These are phyloP conservation scores for Oscheius sp. DNA, from an alignment of 2,888 invertebrate genomes.

Conservation along the genomic window DNA sequence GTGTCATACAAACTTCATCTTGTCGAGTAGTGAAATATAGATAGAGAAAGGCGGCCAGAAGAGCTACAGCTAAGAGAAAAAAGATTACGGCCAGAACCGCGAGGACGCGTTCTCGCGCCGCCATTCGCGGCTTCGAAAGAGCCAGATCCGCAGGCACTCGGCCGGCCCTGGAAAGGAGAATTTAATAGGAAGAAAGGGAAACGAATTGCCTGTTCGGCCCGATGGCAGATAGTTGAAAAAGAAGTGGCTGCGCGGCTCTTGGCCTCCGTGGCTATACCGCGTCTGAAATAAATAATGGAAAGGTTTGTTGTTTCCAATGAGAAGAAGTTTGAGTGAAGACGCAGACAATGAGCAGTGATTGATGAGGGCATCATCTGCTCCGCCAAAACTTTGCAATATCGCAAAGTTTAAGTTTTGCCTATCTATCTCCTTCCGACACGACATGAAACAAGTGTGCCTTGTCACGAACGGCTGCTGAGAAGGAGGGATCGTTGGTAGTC, in stretches of 20 bases:
- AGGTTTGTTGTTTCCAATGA: background rate
- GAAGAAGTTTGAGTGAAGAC: background rate
- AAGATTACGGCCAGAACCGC: slow-evolving; percentile 37
- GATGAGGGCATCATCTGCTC: slow-evolving; percentile 14
- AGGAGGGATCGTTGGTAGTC: background rate
- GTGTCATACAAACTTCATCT: slow-evolving; percentile 61
- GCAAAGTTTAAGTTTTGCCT: slow-evolving; percentile 25
- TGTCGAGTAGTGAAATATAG: slow-evolving; percentile 42
- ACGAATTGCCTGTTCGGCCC: slow-evolving; percentile 8
- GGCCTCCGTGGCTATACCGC: background rate
- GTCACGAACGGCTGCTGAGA: background rate
- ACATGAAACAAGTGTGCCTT: background rate
- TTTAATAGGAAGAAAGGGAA: background rate
- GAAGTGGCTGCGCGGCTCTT: background rate
- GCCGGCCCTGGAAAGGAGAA: slow-evolving; percentile 13
- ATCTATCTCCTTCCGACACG: background rate
- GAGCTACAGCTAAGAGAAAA: slow-evolving; percentile 37
- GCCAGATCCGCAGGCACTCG: slow-evolving; percentile 27
- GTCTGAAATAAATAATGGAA: background rate
- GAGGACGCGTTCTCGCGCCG: slow-evolving; percentile 39
- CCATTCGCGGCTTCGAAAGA: slow-evolving; percentile 27
- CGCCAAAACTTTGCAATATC: slow-evolving; percentile 8
- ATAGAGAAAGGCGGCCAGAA: slow-evolving; percentile 46
- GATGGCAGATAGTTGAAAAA: slow-evolving; percentile 9
- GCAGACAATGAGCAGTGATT: slow-evolving; percentile 27